These are phyloP conservation scores for Agrotis exclamationis DNA, from an alignment of 2,888 invertebrate genomes.

Conservation along the genomic window DNA sequence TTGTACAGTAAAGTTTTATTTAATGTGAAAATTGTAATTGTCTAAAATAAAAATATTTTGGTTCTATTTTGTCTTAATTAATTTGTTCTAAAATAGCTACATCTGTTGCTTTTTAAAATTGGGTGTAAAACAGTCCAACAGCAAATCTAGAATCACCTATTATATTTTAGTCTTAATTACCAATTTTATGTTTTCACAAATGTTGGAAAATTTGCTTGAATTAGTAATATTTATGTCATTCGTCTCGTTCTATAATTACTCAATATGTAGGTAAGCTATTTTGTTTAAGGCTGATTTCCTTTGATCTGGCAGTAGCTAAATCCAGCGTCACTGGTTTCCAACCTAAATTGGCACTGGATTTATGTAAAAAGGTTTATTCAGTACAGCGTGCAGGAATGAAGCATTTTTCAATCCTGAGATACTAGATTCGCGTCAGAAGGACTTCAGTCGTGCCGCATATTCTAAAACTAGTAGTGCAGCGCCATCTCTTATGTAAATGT, in stretches of 20 bases:
- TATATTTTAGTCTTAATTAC: not conserved
- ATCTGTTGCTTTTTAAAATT: not conserved
- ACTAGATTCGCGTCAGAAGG: no score
- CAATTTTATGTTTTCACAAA: not conserved
- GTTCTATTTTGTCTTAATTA: slow-evolving; percentile 21
- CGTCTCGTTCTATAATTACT: not conserved
- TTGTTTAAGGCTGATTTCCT: no score
- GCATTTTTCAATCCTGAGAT: no score
- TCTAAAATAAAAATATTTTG: slow-evolving; percentile 51
- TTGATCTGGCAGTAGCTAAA: no score
- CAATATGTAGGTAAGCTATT: no score
- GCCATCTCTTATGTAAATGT: no score
- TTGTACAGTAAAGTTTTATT: slow-evolving; percentile 53
- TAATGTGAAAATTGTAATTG: slow-evolving; percentile 29
- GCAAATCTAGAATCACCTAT: not conserved
- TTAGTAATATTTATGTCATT: not conserved
- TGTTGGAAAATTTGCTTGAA: not conserved
- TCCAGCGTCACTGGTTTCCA: no score
- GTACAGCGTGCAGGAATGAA: no score
- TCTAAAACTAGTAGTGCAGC: no score
- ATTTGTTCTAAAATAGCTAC: not conserved
- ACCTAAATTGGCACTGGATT: no score
- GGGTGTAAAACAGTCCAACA: not conserved
- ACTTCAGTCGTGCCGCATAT: no score
- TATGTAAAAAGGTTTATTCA: no score